Evolutionary conservation across 2,888 invertebrate genomes (phyloP).

Genomic region (Pristionchus exspectatus): DNA sequence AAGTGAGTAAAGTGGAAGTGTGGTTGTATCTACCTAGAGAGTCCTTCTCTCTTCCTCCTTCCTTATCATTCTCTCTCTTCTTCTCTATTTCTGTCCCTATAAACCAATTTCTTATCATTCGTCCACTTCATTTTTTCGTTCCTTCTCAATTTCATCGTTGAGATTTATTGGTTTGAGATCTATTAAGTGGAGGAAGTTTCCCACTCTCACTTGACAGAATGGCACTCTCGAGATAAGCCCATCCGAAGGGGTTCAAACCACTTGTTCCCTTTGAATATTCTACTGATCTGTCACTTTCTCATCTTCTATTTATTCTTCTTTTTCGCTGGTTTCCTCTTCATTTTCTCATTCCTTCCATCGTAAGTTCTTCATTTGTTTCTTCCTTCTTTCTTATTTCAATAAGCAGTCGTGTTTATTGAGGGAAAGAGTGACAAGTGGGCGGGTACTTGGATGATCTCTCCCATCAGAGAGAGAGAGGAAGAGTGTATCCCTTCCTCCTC

Average conservation of each 20-base stretch:
- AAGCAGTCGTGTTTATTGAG: background rate
- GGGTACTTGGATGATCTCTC: background rate
- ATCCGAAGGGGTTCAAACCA: background rate
- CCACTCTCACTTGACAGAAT: constrained; percentile 5
- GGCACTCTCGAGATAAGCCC: background rate
- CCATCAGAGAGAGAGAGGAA: background rate
- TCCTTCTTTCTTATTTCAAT: constrained; percentile 18
- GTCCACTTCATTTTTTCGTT: constrained; percentile 22
- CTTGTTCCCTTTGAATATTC: constrained; percentile 4
- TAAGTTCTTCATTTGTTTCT: constrained; percentile 28
- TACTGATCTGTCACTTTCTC: constrained; percentile 12
- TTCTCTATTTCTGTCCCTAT: constrained; percentile 12
- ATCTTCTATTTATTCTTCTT: background rate
- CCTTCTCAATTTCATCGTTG: background rate
- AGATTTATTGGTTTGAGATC: background rate
- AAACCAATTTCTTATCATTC: constrained; percentile 4
- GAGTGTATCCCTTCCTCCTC: constrained; percentile 4
- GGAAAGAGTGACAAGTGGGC: background rate
- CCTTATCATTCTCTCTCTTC: constrained; percentile 32
- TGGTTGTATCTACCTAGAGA: background rate
- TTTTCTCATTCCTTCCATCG: constrained; percentile 50
- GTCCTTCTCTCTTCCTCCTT: constrained; percentile 4
- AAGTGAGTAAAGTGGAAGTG: constrained; percentile 28
- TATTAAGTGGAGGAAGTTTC: background rate
- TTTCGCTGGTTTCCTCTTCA: constrained; percentile 4